These are phyloP conservation scores for Chaetorhynchus papuensis DNA, from an alignment of 2,113 vertebrate species.

Conservation along the genomic window DNA sequence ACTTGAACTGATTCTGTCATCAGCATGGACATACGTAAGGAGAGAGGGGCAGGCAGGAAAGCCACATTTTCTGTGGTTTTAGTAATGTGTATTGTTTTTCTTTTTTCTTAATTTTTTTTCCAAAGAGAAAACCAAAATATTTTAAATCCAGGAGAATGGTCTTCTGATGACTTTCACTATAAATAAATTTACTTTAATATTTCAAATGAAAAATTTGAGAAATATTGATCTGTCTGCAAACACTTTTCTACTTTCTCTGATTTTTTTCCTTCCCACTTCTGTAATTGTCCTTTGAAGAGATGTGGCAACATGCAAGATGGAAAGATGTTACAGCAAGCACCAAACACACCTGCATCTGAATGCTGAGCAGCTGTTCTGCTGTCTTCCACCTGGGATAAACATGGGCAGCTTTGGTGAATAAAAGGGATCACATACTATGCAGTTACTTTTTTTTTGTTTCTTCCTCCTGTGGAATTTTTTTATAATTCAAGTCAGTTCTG, in stretches of 20 bases:
- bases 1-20: not conserved
- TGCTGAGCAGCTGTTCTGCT: not conserved
- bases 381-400: not conserved
- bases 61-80: slow-evolving; percentile 79
- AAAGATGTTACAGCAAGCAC: not conserved
- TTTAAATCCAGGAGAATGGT: slow-evolving; percentile 70
- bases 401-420: not conserved
- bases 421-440: slow-evolving; percentile 8
- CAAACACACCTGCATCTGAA: not conserved
- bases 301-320: not conserved
- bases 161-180: slow-evolving; percentile 71
- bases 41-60: slow-evolving; percentile 7
- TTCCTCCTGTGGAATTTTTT: not conserved
- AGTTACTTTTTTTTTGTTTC: not conserved
- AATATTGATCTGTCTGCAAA: not conserved
- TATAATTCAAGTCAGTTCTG: not conserved
- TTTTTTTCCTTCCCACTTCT: not conserved
- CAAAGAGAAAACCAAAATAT: slow-evolving; percentile 41
- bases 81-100: slow-evolving; percentile 25
- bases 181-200: slow-evolving; percentile 73
- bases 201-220: slow-evolving; percentile 39
- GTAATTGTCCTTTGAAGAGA: not conserved
- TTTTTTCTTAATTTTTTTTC: not conserved
- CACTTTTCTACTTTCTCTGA: not conserved
- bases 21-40: not conserved